Evolutionary conservation across 2,797 vertebrate genomes (phyloP), one percentile per base, ranked within the genome.

Genomic region (Eremophila alpestris): DNA sequence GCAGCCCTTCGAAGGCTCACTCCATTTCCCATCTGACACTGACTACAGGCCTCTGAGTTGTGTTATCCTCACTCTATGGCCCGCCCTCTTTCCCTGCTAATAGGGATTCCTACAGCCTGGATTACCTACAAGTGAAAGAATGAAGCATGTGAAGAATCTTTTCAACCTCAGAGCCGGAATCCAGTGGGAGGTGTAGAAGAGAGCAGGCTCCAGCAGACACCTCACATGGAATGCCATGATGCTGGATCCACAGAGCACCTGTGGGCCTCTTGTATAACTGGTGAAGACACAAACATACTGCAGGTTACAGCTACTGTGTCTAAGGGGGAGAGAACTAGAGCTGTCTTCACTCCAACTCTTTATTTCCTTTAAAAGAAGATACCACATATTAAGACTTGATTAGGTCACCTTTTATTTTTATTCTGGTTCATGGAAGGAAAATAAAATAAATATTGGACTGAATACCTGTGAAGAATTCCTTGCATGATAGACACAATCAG

Each of bases 61-160:
- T 92, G 90, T 76, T 83, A 73, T 94, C 77, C 85, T 75, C 65
- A 48, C 51, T 65, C 62, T 29, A 3, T 59, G 58, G 83, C 77
- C 69, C 81, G 34, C 30, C 36, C 63, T 75, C 48, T 65, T 81
- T 81, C 20, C 22, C 55, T 2, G 7, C 46, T 86, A 1, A 22
- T 69, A 88, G 36, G 78, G 58, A 87, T 56, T 80, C 51, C 60
- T 71, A 62, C 36, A 77, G 54, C 79, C 40, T 75, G 82, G 71
- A 91, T 92, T 87, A 64, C 2, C 2, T 49, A 20, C 34, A 54
- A 81, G 46, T 0, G 2, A 63, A 91, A 63, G 43, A 54, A 43
- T 32, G 27, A 93, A n/a, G 45, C 29, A 70, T 26, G 5, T 11
- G 30, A 40, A 78, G 36, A 36, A 36, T 23, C 11, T 49, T 87